Evolutionary conservation across 53 echinoderm and acorn worm genomes (phyloP).

Genomic region (Holothuria leucospilota): DNA sequence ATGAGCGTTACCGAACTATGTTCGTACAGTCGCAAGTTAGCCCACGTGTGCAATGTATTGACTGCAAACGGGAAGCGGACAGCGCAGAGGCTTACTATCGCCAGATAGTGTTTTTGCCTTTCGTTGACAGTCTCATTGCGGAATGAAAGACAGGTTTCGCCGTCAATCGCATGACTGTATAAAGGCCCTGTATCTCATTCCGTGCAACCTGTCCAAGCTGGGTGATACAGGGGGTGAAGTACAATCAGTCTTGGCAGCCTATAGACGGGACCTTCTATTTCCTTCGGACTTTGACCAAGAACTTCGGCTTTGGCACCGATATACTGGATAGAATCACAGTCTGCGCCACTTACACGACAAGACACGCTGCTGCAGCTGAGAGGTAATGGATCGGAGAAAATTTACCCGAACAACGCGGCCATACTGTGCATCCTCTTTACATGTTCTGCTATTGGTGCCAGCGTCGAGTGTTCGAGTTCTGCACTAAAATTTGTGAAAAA

Average conservation of each 20-base stretch:
- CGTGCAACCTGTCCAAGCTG: neutral
- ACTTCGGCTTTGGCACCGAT: neutral
- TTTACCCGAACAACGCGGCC: too few species aligned
- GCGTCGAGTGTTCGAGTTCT: neutral
- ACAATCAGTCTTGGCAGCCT: neutral
- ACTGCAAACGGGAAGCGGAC: too few species aligned
- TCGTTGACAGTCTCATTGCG: neutral
- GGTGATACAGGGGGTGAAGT: neutral
- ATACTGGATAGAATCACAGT: neutral
- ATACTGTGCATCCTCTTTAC: too few species aligned
- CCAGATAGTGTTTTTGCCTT: too few species aligned
- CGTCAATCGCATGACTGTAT: neutral
- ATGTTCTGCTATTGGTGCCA: neutral
- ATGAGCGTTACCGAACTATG: too few species aligned
- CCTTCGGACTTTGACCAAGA: neutral
- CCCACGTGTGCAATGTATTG: too few species aligned
- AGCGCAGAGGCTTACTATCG: too few species aligned
- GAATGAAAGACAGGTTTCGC: neutral
- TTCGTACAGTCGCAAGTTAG: too few species aligned
- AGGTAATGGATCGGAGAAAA: too few species aligned
- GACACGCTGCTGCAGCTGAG: too few species aligned
- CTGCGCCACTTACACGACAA: too few species aligned
- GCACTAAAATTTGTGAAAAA: neutral
- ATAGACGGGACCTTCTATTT: neutral
- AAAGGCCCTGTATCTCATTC: constrained; percentile 2